Percentiles rank a stretch among this genome's conserved stretches.
Evolutionary conservation across 2,113 vertebrate genomes (phyloP).

Genomic region (Antennarius striatus): DNA sequence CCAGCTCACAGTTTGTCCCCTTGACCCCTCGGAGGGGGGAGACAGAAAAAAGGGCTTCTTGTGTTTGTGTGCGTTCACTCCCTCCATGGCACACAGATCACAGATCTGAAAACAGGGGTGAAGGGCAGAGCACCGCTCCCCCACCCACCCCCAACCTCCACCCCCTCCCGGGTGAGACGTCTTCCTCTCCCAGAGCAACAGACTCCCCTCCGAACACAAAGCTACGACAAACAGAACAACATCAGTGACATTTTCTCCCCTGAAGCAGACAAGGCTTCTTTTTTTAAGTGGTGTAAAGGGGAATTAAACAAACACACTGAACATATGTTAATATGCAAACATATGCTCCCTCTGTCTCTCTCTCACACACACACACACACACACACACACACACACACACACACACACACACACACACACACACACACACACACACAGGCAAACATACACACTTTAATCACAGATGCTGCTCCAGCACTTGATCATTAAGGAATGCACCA

Average conservation of each 20-base stretch:
- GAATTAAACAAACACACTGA: conserved; percentile 62
- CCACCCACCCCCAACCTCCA: conserved; percentile 31
- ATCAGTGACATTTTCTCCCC: conserved; percentile 37
- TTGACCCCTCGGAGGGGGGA: conserved; percentile 58
- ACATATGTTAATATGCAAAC: conserved; percentile 67
- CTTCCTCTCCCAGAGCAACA: conserved; percentile 68
- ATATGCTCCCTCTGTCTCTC: conserved; percentile 48
- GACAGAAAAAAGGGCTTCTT: conserved; percentile 48
- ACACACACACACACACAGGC: conserved; percentile 24
- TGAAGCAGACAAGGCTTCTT: conserved; percentile 45
- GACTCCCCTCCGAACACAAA: conserved; percentile 60
- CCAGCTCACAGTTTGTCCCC: conserved; percentile 77
- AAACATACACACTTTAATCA: conserved; percentile 77
- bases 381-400: conserved; percentile 51
- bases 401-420: conserved; percentile 38
- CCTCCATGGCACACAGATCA: conserved; percentile 70
- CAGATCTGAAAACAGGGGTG: conserved; percentile 65
- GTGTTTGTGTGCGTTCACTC: conserved; percentile 66
- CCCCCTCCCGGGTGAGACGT: conserved; percentile 56
- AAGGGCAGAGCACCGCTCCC: conserved; percentile 46
- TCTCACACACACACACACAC: conserved; percentile 45
- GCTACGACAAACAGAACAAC: conserved; percentile 41
- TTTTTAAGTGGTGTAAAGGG: conserved; percentile 43
- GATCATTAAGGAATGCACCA: conserved; percentile 99
- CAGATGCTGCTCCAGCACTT: conserved; percentile 95